Evolutionary conservation across 2,113 vertebrate species (phyloP).

Genomic region (Diglossa brunneiventris): DNA sequence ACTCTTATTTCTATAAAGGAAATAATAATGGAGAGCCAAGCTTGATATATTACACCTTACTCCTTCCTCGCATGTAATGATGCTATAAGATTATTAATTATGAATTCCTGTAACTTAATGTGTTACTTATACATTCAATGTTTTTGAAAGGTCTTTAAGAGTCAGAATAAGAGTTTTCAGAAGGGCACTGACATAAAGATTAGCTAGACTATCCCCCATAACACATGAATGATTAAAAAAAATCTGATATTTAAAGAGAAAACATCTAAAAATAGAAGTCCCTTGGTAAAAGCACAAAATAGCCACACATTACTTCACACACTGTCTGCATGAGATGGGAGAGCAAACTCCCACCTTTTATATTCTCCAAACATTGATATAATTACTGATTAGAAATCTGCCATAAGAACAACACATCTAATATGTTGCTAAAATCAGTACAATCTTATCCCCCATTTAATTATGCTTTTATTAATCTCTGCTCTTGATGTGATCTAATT

Average conservation of each 20-base stretch:
- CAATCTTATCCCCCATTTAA: background rate
- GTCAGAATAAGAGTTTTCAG: background rate
- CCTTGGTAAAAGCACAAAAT: background rate
- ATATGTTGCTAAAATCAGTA: background rate
- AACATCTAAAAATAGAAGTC: background rate
- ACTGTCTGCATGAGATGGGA: accelerated
- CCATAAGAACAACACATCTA: background rate
- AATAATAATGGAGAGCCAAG: background rate
- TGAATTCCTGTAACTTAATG: background rate
- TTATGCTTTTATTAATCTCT: slow-evolving; percentile 23
- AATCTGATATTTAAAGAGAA: background rate
- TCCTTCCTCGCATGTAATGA: background rate
- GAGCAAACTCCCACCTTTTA: background rate
- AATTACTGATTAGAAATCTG: background rate
- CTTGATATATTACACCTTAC: background rate
- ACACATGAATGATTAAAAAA: background rate
- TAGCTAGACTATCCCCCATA: background rate
- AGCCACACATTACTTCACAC: background rate
- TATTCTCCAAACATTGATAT: background rate
- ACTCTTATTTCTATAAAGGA: background rate
- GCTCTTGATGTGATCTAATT: slow-evolving; percentile 1
- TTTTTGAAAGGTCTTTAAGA: background rate
- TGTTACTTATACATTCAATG: background rate
- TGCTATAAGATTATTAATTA: background rate
- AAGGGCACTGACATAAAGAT: background rate